Evolutionary conservation across 2,113 vertebrate genomes (phyloP).

Genomic region (Bujurquina vittata): DNA sequence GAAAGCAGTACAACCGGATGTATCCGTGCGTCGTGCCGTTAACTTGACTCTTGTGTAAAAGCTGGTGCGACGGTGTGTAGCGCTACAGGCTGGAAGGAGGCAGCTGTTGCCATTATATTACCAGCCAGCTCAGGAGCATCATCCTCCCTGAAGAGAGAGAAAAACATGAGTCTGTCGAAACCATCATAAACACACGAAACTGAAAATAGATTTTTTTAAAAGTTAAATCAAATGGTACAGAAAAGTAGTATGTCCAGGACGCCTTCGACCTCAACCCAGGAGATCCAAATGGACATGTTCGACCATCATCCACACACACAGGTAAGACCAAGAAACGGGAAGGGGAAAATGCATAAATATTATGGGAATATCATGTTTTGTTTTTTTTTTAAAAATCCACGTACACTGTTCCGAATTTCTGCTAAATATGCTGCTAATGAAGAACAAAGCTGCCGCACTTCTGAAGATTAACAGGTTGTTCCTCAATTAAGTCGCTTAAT

Average conservation of each 20-base stretch:
- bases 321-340: constrained; percentile 79
- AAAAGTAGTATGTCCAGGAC: constrained; percentile 97
- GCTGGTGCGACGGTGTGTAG: constrained; percentile 59
- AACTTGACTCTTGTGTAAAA: constrained; percentile 18
- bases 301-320: constrained; percentile 92
- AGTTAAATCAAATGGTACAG: constrained; percentile 93
- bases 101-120: constrained; percentile 73
- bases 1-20: constrained; percentile 34
- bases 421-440: neutral
- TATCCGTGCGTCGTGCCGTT: accelerated
- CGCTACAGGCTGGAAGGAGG: constrained; percentile 63
- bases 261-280: constrained; percentile 94
- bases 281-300: constrained; percentile 98
- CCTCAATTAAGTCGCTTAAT: constrained; percentile 24
- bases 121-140: constrained; percentile 42
- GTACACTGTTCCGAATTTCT: neutral
- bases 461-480: constrained; percentile 74
- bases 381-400: neutral
- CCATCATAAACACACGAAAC: constrained; percentile 56
- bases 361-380: neutral
- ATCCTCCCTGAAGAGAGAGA: neutral
- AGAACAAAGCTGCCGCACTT: constrained; percentile 10
- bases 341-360: neutral
- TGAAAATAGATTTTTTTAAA: constrained; percentile 64
- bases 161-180: constrained; percentile 63